Conservation (phyloP, 2,797 vertebrate species). For the Anniella stebbinsi region DNA sequence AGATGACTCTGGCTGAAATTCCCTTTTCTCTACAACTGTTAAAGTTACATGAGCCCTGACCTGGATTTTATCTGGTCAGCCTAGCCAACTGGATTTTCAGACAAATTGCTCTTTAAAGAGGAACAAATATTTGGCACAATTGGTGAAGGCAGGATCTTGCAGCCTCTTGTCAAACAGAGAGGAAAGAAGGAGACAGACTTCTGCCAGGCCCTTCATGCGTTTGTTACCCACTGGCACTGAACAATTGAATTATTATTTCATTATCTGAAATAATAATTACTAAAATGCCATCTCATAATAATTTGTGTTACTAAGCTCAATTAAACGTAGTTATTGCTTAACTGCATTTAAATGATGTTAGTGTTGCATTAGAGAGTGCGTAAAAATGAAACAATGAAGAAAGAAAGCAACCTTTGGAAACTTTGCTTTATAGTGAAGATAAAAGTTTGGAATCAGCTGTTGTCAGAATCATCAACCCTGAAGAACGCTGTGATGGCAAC, state of each 20-base stretch:
- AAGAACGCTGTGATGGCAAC: constrained; percentile 78
- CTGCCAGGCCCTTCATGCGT: neutral
- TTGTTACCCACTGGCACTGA: neutral
- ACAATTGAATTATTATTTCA: neutral
- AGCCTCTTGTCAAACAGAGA: neutral
- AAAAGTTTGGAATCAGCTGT: constrained; percentile 86
- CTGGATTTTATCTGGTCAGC: too few species aligned
- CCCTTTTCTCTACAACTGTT: too few species aligned
- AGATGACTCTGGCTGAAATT: too few species aligned
- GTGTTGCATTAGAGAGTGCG: neutral
- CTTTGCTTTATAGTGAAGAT: constrained; percentile 84
- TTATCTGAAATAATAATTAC: neutral
- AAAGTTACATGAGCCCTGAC: too few species aligned
- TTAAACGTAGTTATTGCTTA: neutral
- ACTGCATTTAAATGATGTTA: neutral
- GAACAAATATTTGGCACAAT: neutral
- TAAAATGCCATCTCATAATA: neutral
- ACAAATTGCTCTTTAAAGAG: neutral
- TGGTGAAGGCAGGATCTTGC: too few species aligned
- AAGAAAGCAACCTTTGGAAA: constrained; percentile 16
- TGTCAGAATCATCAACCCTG: constrained; percentile 89
- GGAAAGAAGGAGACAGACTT: neutral
- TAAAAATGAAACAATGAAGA: constrained; percentile 31
- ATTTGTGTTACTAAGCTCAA: constrained; percentile 15
- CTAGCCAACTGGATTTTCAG: neutral